A percentile compares a stretch with the other conserved stretches of the same genome.
Evolutionary conservation across 2,888 invertebrate genomes (phyloP).

Genomic region (Tethea ocularis): DNA sequence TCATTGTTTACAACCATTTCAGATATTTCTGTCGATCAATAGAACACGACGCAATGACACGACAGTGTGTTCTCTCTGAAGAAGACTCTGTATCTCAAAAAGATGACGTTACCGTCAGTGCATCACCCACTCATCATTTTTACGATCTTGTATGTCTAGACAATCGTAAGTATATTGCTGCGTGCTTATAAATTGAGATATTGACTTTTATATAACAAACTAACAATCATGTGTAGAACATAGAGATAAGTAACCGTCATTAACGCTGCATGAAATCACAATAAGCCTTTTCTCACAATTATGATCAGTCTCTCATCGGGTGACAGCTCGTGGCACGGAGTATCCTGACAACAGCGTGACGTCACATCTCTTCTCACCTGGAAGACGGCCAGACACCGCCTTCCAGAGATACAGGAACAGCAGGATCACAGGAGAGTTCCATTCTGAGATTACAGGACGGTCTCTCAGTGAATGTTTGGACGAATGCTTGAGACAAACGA

Average conservation of each 20-base stretch:
- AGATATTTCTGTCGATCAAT: slow-evolving; percentile 94
- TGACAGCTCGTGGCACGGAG: slow-evolving; percentile 93
- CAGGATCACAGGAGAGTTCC: slow-evolving; percentile 93
- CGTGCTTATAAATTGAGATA: slow-evolving; percentile 30
- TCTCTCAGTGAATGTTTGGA: slow-evolving; percentile 95
- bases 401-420: slow-evolving; percentile 95
- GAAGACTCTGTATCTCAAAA: slow-evolving; percentile 96
- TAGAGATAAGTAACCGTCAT: slow-evolving; percentile 11
- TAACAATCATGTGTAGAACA: slow-evolving; percentile 4
- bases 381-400: slow-evolving; percentile 93
- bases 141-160: slow-evolving; percentile 95
- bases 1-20: slow-evolving; percentile 22
- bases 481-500: slow-evolving; percentile 94
- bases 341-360: slow-evolving; percentile 94
- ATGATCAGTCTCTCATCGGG: slow-evolving; percentile 83
- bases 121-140: slow-evolving; percentile 93
- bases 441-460: slow-evolving; percentile 94
- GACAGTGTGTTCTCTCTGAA: slow-evolving; percentile 94
- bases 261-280: slow-evolving; percentile 60
- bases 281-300: slow-evolving; percentile 75
- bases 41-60: slow-evolving; percentile 94
- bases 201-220: slow-evolving; percentile 9
- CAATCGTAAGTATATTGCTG: slow-evolving; percentile 88
- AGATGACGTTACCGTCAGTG: slow-evolving; percentile 93
- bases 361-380: slow-evolving; percentile 92